Evolutionary conservation across 37 sponge, comb jelly and placozoan species (phyloP), one percentile per base, ranked within the genome.

Genomic region (Halisarca cf. caerulea): DNA sequence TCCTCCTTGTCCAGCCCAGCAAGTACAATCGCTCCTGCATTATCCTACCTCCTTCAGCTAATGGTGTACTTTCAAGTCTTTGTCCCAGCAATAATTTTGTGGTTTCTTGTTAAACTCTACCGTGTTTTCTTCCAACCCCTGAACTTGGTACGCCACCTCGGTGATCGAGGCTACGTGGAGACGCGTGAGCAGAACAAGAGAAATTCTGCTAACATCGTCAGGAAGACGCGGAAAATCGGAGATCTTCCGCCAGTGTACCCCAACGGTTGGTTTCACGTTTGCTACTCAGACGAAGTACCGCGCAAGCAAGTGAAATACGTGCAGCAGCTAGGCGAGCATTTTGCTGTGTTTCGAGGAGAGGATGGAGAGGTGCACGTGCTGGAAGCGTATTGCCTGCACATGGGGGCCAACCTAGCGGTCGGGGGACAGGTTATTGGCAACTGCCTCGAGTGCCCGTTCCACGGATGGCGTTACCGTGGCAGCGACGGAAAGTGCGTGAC

Each of bases 311-410:
- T 38, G 0, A 87, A 71, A 33, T 79, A 69, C 9, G 81, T 91
- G 1, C 61, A 59, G 14, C n/a, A 60, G 69, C 58, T 88, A 18
- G 92, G 92, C 7, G 42, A 82, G 82, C 83, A 87, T 18, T 69
- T 91, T 18, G 88, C 92, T 11, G 92, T 87, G 75, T 91, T 91
- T 51, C 59, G 92, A 44, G 88, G 88, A 4, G 92, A 91, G 58
- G 59, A 84, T 55, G 88, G 88, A 14, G 51, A 60, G 25, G 87
- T 83, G 37, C 81, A 41, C 7, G 78, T 84, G 15, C 59, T 88
- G 55, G 92, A 91, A 3, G 92, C 92, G 5, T 91, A 91, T 44
- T 91, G 92, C 72, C 85, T 85, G 3, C 92, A 91, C 73, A 84
- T 91, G 59, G 92, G 92, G 14, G 92, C 92, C 28, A 87, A 91